phyloP scores from a whole-genome alignment of 2,888 invertebrate species.

The Sclerodermus sp. region DNA sequence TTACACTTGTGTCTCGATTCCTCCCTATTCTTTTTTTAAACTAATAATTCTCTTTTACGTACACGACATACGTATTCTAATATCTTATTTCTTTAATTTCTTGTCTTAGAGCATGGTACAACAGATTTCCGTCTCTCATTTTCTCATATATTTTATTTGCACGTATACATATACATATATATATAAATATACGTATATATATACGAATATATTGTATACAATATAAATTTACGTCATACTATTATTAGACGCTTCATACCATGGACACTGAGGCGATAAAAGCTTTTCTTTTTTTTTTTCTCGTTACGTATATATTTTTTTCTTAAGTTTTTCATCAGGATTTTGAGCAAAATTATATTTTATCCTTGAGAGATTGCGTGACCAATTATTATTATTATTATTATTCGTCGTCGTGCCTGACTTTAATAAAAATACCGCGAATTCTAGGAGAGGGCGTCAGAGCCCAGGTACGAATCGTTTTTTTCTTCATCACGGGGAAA shows the following conservation, averaged over 20 bases:
- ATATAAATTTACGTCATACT: slow-evolving; percentile 35
- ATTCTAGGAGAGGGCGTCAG: slow-evolving; percentile 5
- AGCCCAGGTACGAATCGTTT: slow-evolving; percentile 24
- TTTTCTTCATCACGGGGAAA: slow-evolving; percentile 21
- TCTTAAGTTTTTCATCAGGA: neutral
- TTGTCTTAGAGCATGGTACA: slow-evolving; percentile 23
- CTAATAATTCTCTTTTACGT: slow-evolving; percentile 17
- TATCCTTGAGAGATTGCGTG: too few relatives aligned
- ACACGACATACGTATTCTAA: slow-evolving; percentile 27
- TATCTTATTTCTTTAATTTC: slow-evolving; percentile 14
- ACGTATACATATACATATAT: slow-evolving; percentile 19
- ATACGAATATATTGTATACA: slow-evolving; percentile 32
- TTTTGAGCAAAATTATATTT: too few relatives aligned
- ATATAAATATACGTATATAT: slow-evolving; percentile 14
- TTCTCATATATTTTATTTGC: slow-evolving; percentile 21
- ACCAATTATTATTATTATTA: too few relatives aligned
- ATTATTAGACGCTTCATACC: slow-evolving; percentile 26
- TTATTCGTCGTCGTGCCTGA: too few relatives aligned
- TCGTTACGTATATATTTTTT: slow-evolving; percentile 12
- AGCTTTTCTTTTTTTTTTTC: slow-evolving; percentile 6
- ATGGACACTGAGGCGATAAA: slow-evolving; percentile 16
- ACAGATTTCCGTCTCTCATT: slow-evolving; percentile 23
- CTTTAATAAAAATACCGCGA: neutral
- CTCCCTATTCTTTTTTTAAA: slow-evolving; percentile 4
- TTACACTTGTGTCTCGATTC: slow-evolving; percentile 16